Evolutionary conservation across 2,113 vertebrate species (phyloP).

Genomic region (Triplophysa siluroides): DNA sequence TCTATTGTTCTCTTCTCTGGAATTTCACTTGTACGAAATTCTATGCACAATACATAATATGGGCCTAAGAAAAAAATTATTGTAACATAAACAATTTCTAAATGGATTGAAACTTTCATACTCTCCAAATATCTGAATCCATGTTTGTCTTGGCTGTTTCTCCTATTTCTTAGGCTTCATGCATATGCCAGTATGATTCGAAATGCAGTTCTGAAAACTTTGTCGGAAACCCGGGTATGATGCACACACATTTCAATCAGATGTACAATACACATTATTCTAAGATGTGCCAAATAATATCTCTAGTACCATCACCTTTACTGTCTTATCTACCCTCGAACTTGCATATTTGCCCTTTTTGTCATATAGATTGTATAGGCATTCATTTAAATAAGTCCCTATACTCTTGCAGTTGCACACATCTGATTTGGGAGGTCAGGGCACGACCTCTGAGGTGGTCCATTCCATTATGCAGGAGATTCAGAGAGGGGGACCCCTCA

Average conservation of each 20-base stretch:
- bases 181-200: slow-evolving; percentile 78
- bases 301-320: no score
- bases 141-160: not conserved
- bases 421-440: slow-evolving; percentile 80
- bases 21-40: not conserved
- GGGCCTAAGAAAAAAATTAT: not conserved
- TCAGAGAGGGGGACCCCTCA: slow-evolving; percentile 59
- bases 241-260: not conserved
- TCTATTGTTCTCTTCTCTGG: no score
- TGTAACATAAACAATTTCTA: not conserved
- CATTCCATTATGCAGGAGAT: slow-evolving; percentile 72
- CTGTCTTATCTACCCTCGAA: no score
- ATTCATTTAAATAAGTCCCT: not conserved
- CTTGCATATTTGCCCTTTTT: not conserved
- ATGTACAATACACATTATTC: not conserved
- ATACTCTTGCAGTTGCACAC: slow-evolving; percentile 74
- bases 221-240: slow-evolving; percentile 76
- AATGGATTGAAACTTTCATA: slow-evolving; percentile 81
- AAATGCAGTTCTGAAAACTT: slow-evolving; percentile 74
- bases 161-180: slow-evolving; percentile 67
- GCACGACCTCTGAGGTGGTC: slow-evolving; percentile 78
- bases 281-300: no score
- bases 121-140: slow-evolving; percentile 62
- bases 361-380: not conserved
- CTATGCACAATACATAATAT: not conserved